Conservation (phyloP, 2,888 invertebrate genomes). For the Aphelenchoides bicaudatus region DNA sequence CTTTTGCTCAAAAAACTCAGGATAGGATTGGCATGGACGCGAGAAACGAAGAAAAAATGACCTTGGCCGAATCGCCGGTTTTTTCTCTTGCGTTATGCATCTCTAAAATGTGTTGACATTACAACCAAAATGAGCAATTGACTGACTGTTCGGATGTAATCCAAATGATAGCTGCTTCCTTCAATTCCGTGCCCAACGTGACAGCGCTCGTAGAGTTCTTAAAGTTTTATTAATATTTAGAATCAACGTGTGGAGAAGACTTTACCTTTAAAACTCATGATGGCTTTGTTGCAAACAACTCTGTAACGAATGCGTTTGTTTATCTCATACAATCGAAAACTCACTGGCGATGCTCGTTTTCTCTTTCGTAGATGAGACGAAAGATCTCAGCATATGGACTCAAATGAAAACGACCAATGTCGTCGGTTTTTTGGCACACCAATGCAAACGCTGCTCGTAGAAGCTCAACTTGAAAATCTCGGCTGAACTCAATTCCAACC, state of each 20-base stretch:
- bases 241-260: too few species aligned
- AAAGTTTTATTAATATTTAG: too few species aligned
- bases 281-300: slow-evolving; percentile 44
- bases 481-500: slow-evolving; percentile 34
- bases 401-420: slow-evolving; percentile 40
- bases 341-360: slow-evolving; percentile 45
- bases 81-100: slow-evolving; percentile 41
- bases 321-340: neutral
- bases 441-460: slow-evolving; percentile 50
- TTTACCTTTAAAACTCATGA: slow-evolving; percentile 39
- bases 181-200: slow-evolving; percentile 42
- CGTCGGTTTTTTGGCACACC: slow-evolving; percentile 44
- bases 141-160: slow-evolving; percentile 28
- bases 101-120: slow-evolving; percentile 30
- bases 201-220: slow-evolving; percentile 51
- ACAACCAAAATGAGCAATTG: slow-evolving; percentile 10
- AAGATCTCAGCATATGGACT: slow-evolving; percentile 39
- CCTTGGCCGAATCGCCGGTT: slow-evolving; percentile 40
- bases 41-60: slow-evolving; percentile 53
- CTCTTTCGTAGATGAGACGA: slow-evolving; percentile 44
- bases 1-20: slow-evolving; percentile 32
- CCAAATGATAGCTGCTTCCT: slow-evolving; percentile 11
- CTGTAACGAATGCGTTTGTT: slow-evolving; percentile 28
- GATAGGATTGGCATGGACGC: slow-evolving; percentile 39
- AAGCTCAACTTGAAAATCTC: slow-evolving; percentile 49